Conservation (phyloP, 2,888 invertebrate genomes). For the Ecliptopera silaceata region DNA sequence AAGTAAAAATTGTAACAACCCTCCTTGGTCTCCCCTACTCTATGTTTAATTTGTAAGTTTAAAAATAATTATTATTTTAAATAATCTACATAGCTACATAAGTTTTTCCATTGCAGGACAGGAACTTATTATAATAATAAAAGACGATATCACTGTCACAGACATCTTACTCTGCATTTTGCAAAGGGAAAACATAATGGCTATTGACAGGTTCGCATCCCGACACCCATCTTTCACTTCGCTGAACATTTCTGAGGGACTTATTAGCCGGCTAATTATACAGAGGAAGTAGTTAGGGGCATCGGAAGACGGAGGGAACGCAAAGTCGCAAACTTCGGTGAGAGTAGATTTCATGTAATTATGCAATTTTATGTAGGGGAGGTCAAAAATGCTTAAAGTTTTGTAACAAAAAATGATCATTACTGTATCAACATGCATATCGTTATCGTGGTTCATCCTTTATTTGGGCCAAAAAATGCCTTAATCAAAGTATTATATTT, state of each 20-base stretch:
- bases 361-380: conserved; percentile 8
- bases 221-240: conserved; percentile 40
- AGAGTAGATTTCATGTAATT: conserved; percentile 16
- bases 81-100: too few species aligned
- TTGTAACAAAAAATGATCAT: too few species aligned
- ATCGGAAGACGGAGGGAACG: conserved; percentile 46
- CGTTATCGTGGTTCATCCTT: too few species aligned
- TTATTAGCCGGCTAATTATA: conserved; percentile 77
- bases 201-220: conserved; percentile 62
- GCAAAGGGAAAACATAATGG: conserved; percentile 53
- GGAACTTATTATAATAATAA: too few species aligned
- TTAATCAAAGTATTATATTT: too few species aligned
- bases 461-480: too few species aligned
- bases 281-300: conserved; percentile 70
- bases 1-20: too few species aligned
- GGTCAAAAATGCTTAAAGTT: not conserved
- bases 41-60: too few species aligned
- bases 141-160: not conserved
- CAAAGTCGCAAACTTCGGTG: conserved; percentile 16
- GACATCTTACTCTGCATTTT: conserved; percentile 10
- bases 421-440: too few species aligned
- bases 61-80: not conserved
- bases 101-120: too few species aligned
- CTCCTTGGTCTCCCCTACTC: too few species aligned
- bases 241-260: conserved; percentile 69